Base-by-base conservation (phyloP, 2,797 vertebrate species). In the Acomys russatus region DNA sequence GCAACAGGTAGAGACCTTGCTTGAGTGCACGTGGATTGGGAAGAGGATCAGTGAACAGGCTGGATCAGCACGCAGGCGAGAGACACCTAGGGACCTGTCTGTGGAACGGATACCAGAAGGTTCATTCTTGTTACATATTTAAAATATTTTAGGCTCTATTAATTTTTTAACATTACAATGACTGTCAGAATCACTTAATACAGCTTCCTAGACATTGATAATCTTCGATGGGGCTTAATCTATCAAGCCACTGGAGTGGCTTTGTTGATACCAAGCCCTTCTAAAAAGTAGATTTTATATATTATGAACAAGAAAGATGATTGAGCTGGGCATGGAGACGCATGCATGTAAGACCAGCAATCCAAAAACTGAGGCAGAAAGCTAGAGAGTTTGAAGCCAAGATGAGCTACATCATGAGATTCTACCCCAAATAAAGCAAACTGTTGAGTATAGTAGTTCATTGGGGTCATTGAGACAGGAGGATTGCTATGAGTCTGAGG, bases 81-180 rank as follows among this genome's bases (percentile, higher is more conserved):
- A 44, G 44, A 44, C 44, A 44, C 44, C 44, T 44, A 44, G 44
- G 44, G 44, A 44, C 44, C 44, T 4, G 4, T 44, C 44, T 44
- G 44, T 44, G 44, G 44, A 44, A 44, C 4, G 44, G 44, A 44
- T 44, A 44, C 44, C n/a, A n/a, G n/a, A n/a, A n/a, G n/a, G n/a
- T n/a, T n/a, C n/a, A n/a, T n/a, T n/a, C n/a, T n/a, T n/a, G n/a
- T n/a, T n/a, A n/a, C n/a, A n/a, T n/a, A n/a, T n/a, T n/a, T 64
- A 88, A 96, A 93, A 56, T 17, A 88, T 61, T 89, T 93, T 88
- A 68, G 71, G 11, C 30, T 90, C 90, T 76, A 85, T 63, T 66
- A 83, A 91, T 71, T 89, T 78, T 61, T 68, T 68, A 89, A 83
- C 66, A 12, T 61, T 56, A 54, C 11, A 91, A 70, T 77, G 17